These are phyloP conservation scores for Tragelaphus buxtoni DNA, from an alignment of 2,113 vertebrate genomes.

Conservation along the genomic window DNA sequence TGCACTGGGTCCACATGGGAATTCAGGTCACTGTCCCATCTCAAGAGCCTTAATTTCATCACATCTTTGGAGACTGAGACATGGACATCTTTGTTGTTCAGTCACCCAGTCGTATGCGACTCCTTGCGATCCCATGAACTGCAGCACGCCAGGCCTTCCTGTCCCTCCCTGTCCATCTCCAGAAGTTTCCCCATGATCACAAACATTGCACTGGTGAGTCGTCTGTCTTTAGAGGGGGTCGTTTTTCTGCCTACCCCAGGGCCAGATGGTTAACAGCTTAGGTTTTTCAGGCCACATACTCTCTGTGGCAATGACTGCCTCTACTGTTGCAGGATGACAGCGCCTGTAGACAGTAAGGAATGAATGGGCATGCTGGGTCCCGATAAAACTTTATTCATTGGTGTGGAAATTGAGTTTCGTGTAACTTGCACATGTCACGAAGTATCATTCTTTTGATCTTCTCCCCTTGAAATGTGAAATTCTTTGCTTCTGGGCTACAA, in stretches of 20 bases:
- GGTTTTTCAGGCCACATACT: not conserved
- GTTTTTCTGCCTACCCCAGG: not conserved
- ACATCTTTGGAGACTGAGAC: not conserved
- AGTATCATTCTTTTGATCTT: not conserved
- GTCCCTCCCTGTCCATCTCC: not conserved
- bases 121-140: not conserved
- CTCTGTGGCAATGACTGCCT: not conserved
- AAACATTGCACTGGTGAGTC: not conserved
- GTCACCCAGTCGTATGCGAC: not conserved
- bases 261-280: not conserved
- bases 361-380: not conserved
- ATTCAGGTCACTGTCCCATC: not conserved
- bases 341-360: not conserved
- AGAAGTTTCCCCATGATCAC: not conserved
- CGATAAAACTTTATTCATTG: not conserved
- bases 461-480: not conserved
- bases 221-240: not conserved
- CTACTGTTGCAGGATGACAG: not conserved
- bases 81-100: not conserved
- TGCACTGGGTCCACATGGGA: not conserved
- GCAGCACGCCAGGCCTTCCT: not conserved
- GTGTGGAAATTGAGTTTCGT: not conserved
- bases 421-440: not conserved
- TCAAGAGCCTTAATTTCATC: not conserved
- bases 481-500: not conserved